These are phyloP conservation scores for Eupithecia insigniata DNA, from an alignment of 2,888 invertebrate species.

Conservation along the genomic window DNA sequence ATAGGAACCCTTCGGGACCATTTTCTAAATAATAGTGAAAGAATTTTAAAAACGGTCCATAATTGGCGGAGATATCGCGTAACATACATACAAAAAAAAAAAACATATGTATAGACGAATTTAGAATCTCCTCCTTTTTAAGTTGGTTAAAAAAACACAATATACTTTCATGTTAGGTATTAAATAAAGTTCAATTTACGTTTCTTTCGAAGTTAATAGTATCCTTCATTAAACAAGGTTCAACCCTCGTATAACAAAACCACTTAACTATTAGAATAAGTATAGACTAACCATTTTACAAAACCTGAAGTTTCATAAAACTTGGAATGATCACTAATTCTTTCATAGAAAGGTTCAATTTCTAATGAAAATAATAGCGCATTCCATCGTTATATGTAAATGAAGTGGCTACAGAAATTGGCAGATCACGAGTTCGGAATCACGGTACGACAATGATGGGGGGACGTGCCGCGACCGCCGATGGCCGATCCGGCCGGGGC, in stretches of 20 bases:
- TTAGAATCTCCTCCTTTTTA: too few relatives aligned
- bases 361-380: slow-evolving; percentile 31
- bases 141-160: neutral
- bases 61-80: too few relatives aligned
- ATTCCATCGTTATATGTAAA: slow-evolving; percentile 44
- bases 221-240: neutral
- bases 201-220: neutral
- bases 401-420: slow-evolving; percentile 44
- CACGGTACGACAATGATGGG: slow-evolving; percentile 52
- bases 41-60: too few relatives aligned
- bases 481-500: slow-evolving; percentile 48
- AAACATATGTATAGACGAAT: too few relatives aligned
- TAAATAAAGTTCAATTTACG: neutral
- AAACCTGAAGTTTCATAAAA: neutral
- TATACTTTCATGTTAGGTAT: neutral
- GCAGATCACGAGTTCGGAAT: slow-evolving; percentile 45
- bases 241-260: neutral
- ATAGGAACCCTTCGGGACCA: too few relatives aligned
- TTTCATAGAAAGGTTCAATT: neutral
- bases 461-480: slow-evolving; percentile 29
- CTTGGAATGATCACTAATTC: neutral
- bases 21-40: too few relatives aligned
- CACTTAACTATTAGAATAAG: neutral
- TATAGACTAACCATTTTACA: neutral
- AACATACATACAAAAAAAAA: too few relatives aligned